phyloP scores from a whole-genome alignment of 2,113 vertebrate genomes.

The Physeter macrocephalus region DNA sequence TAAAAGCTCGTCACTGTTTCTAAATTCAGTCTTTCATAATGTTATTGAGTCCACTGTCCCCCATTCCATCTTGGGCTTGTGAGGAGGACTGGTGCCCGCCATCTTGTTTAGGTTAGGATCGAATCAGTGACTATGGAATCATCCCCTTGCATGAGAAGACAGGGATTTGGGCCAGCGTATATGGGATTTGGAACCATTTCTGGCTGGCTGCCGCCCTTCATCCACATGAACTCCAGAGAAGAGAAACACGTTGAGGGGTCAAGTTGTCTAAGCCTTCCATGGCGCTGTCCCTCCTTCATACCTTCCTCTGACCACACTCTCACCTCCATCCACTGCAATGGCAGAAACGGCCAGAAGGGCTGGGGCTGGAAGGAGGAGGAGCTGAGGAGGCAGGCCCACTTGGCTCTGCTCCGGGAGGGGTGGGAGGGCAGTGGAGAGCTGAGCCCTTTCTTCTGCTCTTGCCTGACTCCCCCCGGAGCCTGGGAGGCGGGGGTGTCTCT shows the following conservation, averaged over 20 bases:
- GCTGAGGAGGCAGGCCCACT: neutral
- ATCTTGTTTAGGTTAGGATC: neutral
- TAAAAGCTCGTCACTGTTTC: neutral
- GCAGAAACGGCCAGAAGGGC: neutral
- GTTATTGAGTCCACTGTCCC: neutral
- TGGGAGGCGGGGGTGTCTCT: neutral
- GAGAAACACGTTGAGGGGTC: neutral
- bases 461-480: neutral
- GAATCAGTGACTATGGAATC: neutral
- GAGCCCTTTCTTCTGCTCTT: neutral
- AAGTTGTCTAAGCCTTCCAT: neutral
- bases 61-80: neutral
- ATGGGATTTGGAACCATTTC: neutral
- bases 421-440: neutral
- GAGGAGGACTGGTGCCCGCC: neutral
- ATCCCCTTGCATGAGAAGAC: neutral
- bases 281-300: no score
- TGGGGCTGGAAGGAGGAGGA: neutral
- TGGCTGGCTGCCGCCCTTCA: neutral
- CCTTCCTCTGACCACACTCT: neutral
- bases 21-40: neutral
- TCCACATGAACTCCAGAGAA: neutral
- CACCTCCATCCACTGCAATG: neutral
- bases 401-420: neutral
- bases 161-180: neutral